These are phyloP conservation scores for Papilio elwesi DNA, from an alignment of 2,888 invertebrate genomes.

Conservation along the genomic window DNA sequence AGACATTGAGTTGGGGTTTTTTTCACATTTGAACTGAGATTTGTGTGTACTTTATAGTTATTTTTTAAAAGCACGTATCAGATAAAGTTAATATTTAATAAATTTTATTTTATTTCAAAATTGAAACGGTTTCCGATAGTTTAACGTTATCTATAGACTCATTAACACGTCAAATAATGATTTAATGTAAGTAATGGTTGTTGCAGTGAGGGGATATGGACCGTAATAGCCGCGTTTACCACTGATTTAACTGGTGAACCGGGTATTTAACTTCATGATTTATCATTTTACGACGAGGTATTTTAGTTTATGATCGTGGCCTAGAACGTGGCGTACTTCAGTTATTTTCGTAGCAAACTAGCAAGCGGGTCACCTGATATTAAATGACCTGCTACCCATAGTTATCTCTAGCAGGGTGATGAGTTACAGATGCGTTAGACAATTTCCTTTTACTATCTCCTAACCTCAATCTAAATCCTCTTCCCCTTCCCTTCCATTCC, in stretches of 20 bases:
- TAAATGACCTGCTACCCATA: too few relatives aligned
- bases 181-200: constrained; percentile 24
- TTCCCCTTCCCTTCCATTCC: too few relatives aligned
- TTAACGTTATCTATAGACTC: constrained; percentile 6
- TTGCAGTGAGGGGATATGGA: constrained; percentile 16
- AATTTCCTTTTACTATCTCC: too few relatives aligned
- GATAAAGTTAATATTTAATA: background rate
- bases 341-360: too few relatives aligned
- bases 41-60: background rate
- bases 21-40: too few relatives aligned
- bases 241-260: background rate
- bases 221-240: constrained; percentile 19
- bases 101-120: background rate
- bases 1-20: too few relatives aligned
- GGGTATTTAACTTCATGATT: constrained; percentile 21
- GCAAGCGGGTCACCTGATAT: too few relatives aligned
- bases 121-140: constrained; percentile 18
- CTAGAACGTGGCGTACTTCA: background rate
- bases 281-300: constrained; percentile 5
- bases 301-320: background rate
- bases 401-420: too few relatives aligned
- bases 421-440: too few relatives aligned
- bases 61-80: background rate
- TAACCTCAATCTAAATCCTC: too few relatives aligned
- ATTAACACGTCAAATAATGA: constrained; percentile 27